phyloP scores from a whole-genome alignment of 2,888 invertebrate species.

The Pristionchus maxplancki region DNA sequence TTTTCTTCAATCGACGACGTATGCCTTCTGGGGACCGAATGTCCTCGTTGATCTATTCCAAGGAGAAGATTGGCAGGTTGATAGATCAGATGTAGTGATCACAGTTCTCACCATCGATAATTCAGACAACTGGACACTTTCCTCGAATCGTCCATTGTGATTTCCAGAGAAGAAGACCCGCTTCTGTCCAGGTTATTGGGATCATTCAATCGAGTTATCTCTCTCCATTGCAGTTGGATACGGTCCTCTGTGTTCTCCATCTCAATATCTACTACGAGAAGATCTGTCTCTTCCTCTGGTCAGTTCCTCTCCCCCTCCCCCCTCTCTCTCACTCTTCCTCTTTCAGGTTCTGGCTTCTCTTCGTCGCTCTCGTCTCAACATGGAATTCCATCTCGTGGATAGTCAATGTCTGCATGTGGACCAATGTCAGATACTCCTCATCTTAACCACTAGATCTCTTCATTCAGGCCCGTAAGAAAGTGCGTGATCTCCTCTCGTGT shows the following conservation, averaged over 20 bases:
- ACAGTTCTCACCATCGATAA: neutral
- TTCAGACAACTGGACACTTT: conserved; percentile 73
- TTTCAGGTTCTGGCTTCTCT: conserved; percentile 73
- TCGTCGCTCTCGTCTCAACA: conserved; percentile 71
- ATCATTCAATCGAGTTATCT: neutral
- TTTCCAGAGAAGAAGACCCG: conserved; percentile 70
- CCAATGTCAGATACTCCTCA: neutral
- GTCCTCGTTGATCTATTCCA: conserved; percentile 69
- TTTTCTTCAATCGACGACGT: conserved; percentile 71
- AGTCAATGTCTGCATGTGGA: neutral
- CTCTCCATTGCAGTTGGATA: conserved; percentile 67
- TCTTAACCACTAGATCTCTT: neutral
- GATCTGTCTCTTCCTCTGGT: conserved; percentile 76
- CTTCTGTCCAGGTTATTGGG: conserved; percentile 72
- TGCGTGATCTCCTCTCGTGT: neutral
- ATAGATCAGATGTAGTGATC: neutral
- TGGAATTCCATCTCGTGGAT: conserved; percentile 70
- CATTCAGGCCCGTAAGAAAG: conserved; percentile 24
- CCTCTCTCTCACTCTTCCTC: neutral
- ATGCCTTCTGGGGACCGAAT: conserved; percentile 71
- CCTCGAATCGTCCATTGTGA: conserved; percentile 76
- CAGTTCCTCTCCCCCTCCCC: neutral
- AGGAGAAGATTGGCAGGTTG: conserved; percentile 70
- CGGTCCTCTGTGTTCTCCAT: conserved; percentile 75
- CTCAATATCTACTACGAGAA: conserved; percentile 78